Evolutionary conservation across 2,888 invertebrate genomes (phyloP), one percentile per base, ranked within the genome.

Genomic region (Nomada fucata): DNA sequence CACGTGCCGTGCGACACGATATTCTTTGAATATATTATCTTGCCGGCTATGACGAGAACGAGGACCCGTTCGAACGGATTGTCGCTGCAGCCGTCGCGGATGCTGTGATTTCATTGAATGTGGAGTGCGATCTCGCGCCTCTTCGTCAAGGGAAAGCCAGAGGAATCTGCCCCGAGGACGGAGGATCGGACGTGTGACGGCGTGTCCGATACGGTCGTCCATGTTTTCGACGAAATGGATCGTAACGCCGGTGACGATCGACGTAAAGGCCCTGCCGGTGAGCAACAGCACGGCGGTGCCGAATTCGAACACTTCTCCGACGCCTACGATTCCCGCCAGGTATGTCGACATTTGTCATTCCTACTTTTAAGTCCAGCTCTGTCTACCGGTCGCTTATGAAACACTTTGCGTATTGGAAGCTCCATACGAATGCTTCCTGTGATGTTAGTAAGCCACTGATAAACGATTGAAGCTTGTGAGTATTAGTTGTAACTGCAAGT

Each of bases 171-270:
- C 80, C 63, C 69, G 64, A 53, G 36, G 60, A 65, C 83, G 74
- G 84, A 79, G 65, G 69, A 86, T 82, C 75, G 73, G 64, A 78
- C 84, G 88, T 89, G 88, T 85, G 91, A 91, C 87, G 88, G 91
- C 88, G 75, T 74, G 68, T 55, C 59, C 67, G 85, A 71, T 74
- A 88, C 88, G 90, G 90, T 90, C 90, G 93, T 93, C 93, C 91
- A 93, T 93, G 93, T 92, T 92, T 93, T 91, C 93, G 91, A 91
- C 89, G 90, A 91, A 89, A 93, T 93, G 93, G 93, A 93, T 90
- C 93, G 92, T 90, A 93, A 93, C 90, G 91, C 91, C 89, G 90
- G 90, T 89, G 93, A 93, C 83, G 92, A 93, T 88, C 92, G 93
- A 92, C 90, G 92, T 79, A 92, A 90, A 85, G 90, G 87, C 74